Evolutionary conservation across 1,140 invertebrate genomes (phyloP).

Genomic region (Drosophila jambulina): DNA sequence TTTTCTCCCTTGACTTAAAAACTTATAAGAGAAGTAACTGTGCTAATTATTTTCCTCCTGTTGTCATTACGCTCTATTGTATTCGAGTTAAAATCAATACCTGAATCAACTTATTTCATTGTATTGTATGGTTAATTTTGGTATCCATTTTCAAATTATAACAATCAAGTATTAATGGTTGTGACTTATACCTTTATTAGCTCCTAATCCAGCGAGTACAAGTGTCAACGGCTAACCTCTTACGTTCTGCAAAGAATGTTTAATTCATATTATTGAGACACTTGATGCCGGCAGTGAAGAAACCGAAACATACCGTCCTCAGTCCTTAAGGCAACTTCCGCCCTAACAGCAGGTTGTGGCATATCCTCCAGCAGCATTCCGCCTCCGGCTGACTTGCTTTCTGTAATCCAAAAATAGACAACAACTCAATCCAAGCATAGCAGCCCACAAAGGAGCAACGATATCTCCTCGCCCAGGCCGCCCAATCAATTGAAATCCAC

Average conservation of each 20-base stretch:
- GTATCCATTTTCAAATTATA: not conserved
- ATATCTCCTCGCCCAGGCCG: not conserved
- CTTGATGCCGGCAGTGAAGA: not conserved
- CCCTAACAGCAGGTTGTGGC: conserved; percentile 19
- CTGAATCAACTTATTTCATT: not conserved
- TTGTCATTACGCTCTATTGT: no score
- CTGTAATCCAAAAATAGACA: conserved; percentile 41
- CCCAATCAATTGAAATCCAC: conserved; percentile 68
- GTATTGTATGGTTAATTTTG: not conserved
- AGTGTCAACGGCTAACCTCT: not conserved
- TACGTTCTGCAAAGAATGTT: not conserved
- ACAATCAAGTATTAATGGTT: not conserved
- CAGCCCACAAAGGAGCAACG: conserved; percentile 27
- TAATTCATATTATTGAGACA: not conserved
- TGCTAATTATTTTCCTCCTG: no score
- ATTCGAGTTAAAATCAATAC: no score
- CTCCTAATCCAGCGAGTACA: no score
- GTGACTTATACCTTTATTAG: not conserved
- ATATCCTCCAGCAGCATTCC: conserved; percentile 13
- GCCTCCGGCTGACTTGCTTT: conserved; percentile 16
- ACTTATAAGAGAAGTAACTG: no score
- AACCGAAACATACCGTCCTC: not conserved
- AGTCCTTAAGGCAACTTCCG: conserved; percentile 25
- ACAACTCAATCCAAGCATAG: conserved; percentile 35
- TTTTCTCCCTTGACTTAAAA: no score